Evolutionary conservation across 2,113 vertebrate species (phyloP).

Genomic region (Mastomys coucha): DNA sequence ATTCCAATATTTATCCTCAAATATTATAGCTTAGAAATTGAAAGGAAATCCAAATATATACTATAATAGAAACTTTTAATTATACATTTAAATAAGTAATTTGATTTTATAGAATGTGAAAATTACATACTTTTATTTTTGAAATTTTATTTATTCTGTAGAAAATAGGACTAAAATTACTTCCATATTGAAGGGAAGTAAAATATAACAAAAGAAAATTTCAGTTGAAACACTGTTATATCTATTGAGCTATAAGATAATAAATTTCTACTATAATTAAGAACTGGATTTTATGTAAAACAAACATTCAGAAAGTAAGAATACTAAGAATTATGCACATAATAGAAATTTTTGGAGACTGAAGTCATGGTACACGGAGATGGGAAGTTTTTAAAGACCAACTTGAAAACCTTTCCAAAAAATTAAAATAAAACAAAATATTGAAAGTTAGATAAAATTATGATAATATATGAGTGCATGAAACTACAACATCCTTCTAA

Average conservation of each 20-base stretch:
- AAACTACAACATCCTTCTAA: not conserved
- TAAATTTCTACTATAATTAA: not conserved
- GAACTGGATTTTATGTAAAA: not conserved
- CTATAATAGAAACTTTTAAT: not conserved
- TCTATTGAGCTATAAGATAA: no score
- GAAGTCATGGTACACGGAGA: not conserved
- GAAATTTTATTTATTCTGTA: not conserved
- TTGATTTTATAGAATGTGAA: not conserved
- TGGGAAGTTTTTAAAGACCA: not conserved
- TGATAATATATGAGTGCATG: not conserved
- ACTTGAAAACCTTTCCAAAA: not conserved
- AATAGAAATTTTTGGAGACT: not conserved
- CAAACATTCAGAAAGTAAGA: not conserved
- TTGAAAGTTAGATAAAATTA: not conserved
- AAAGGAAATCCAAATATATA: not conserved
- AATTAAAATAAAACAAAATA: not conserved
- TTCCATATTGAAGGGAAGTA: not conserved
- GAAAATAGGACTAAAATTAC: not conserved
- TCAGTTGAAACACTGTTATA: not conserved
- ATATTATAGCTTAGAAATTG: not conserved
- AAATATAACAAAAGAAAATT: not conserved
- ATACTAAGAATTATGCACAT: not conserved
- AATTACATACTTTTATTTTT: not conserved
- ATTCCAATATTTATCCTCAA: not conserved
- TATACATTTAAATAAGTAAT: constrained; percentile 4